These are phyloP conservation scores for Lysiphlebus fabarum DNA, from an alignment of 1,140 invertebrate genomes.

Conservation along the genomic window DNA sequence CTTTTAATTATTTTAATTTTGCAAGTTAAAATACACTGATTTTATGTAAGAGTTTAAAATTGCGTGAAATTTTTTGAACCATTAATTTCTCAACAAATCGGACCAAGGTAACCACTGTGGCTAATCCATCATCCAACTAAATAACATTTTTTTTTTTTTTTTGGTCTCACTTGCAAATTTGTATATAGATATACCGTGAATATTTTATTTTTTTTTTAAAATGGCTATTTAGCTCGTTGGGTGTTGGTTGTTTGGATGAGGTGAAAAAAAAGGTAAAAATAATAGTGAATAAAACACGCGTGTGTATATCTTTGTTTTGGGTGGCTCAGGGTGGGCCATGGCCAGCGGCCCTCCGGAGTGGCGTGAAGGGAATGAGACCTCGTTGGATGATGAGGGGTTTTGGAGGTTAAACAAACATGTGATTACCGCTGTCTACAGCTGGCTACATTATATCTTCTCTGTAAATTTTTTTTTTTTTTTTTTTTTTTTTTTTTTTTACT, in stretches of 20 bases:
- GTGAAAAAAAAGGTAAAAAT: conserved; percentile 14
- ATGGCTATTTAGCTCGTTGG: conserved; percentile 11
- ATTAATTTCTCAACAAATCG: conserved; percentile 41
- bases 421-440: conserved; percentile 56
- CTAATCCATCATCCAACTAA: conserved; percentile 42
- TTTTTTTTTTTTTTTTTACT: conserved; percentile 18
- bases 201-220: too few species aligned
- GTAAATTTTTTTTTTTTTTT: too few species aligned
- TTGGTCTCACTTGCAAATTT: too few species aligned
- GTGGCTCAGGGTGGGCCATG: conserved; percentile 49
- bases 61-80: conserved; percentile 48
- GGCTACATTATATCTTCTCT: conserved; percentile 52
- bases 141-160: too few species aligned
- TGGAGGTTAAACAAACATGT: conserved; percentile 57
- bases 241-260: conserved; percentile 17
- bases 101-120: conserved; percentile 11
- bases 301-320: conserved; percentile 47
- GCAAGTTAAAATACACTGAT: conserved; percentile 32
- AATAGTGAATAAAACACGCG: conserved; percentile 25
- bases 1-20: too few species aligned
- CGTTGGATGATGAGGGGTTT: conserved; percentile 54
- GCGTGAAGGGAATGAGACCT: conserved; percentile 24
- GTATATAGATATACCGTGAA: too few species aligned
- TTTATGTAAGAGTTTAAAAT: conserved; percentile 43
- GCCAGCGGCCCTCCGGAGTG: conserved; percentile 39